Evolutionary conservation across 2,888 invertebrate species (phyloP).

Genomic region (Prosapia bicincta): DNA sequence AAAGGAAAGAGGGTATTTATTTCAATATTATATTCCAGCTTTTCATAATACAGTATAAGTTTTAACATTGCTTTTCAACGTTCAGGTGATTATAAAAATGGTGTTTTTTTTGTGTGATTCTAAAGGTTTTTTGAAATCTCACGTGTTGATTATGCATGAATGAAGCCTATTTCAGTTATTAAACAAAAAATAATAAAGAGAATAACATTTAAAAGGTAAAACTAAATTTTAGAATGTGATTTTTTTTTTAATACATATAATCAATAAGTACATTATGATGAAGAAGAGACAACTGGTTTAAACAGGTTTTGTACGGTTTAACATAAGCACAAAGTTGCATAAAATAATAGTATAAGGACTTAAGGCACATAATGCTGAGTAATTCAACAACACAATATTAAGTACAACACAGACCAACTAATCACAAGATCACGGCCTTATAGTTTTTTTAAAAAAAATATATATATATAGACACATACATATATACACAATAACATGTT

Average conservation of each 20-base stretch:
- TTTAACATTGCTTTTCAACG: neutral
- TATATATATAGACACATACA: slow-evolving; percentile 12
- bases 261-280: neutral
- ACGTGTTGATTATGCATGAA: neutral
- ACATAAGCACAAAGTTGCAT: slow-evolving; percentile 32
- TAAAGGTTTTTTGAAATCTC: neutral
- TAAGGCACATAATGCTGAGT: slow-evolving; percentile 43
- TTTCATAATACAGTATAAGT: neutral
- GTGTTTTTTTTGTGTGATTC: neutral
- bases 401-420: slow-evolving; percentile 30
- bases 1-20: neutral
- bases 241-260: too few relatives aligned
- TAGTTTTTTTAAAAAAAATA: slow-evolving; percentile 13
- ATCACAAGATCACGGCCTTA: slow-evolving; percentile 24
- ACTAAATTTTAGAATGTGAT: neutral
- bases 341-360: slow-evolving; percentile 38
- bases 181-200: neutral
- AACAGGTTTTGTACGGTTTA: slow-evolving; percentile 10
- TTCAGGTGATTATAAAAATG: neutral
- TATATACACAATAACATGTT: slow-evolving; percentile 3
- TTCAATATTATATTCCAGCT: neutral
- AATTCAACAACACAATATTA: slow-evolving; percentile 40
- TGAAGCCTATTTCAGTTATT: neutral
- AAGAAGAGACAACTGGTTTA: neutral
- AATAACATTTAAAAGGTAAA: neutral